Evolutionary conservation across 1,140 invertebrate species (phyloP), one percentile per base, ranked within the genome.

Genomic region (Proales similis): DNA sequence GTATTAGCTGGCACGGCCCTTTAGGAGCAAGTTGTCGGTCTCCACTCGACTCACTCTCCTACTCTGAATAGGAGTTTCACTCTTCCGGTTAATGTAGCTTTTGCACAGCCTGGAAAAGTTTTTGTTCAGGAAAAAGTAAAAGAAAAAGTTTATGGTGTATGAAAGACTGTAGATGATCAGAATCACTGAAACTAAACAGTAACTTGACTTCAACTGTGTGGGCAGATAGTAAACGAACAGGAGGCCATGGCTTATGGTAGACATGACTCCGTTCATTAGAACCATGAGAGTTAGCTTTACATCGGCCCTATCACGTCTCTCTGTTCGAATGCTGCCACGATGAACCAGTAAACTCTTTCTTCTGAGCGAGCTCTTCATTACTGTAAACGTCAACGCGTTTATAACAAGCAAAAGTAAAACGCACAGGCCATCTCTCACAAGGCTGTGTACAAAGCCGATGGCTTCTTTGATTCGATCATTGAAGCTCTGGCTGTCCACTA

Each of bases 91-190:
- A n/a, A n/a, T n/a, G n/a, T n/a, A n/a, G n/a, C n/a, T n/a, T n/a
- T n/a, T n/a, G n/a, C n/a, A n/a, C n/a, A n/a, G n/a, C n/a, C n/a
- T n/a, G n/a, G n/a, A 26, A 57, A 57, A 57, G 45, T 39, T 57
- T 39, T 57, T 57, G 32, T 57, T 30, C n/a, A 57, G 45, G 11
- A 22, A 17, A 42, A 42, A 57, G 45, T 57, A 57, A 57, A 57
- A 42, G 2, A 39, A 17, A 57, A 57, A 57, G 45, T 57, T 57
- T 17, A 57, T 30, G 19, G 51, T 42, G 30, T 30, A 19, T 6
- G 51, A 57, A 19, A 57, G 12, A 42, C 30, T 29, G n/a, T 42
- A 57, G n/a, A 39, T 3, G 45, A 57, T 42, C 39, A 42, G 39
- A 19, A 42, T 42, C 20, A 39, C 3, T 11, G 51, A 57, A 26